These are phyloP conservation scores for Falco naumanni DNA, from an alignment of 2,797 vertebrate genomes.

Conservation along the genomic window DNA sequence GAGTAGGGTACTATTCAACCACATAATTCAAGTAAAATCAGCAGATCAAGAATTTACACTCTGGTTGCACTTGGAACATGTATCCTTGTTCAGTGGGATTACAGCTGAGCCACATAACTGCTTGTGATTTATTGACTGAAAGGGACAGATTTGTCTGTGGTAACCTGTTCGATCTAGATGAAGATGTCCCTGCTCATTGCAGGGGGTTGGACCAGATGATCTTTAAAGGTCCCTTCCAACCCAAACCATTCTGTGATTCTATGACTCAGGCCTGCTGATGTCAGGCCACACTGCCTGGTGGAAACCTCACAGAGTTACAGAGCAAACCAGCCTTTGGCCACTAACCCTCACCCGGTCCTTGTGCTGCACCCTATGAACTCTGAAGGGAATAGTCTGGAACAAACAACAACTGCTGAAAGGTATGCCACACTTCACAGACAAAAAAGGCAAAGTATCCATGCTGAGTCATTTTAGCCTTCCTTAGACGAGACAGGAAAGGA, in stretches of 20 bases:
- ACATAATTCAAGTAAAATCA: neutral
- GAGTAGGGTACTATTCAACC: neutral
- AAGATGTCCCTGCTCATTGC: neutral
- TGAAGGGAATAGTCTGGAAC: neutral
- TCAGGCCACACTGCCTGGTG: fast-evolving
- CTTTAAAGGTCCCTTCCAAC: neutral
- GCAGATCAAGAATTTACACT: neutral
- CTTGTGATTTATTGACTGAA: neutral
- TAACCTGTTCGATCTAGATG: neutral
- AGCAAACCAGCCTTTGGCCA: neutral
- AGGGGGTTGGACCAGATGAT: neutral
- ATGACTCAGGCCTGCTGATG: fast-evolving
- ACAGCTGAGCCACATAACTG: neutral
- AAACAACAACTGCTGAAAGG: neutral
- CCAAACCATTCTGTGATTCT: neutral
- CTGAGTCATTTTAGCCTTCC: neutral
- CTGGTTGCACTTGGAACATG: neutral
- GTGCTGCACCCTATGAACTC: neutral
- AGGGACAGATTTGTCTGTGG: neutral
- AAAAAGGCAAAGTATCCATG: neutral
- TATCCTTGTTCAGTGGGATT: neutral
- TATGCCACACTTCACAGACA: neutral
- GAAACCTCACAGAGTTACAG: neutral
- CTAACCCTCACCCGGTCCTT: neutral
- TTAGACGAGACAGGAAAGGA: neutral